Percentiles rank a stretch among this genome's conserved stretches.
Evolutionary conservation across 1,140 invertebrate genomes (phyloP).

Genomic region (Drosophila ercepeae): DNA sequence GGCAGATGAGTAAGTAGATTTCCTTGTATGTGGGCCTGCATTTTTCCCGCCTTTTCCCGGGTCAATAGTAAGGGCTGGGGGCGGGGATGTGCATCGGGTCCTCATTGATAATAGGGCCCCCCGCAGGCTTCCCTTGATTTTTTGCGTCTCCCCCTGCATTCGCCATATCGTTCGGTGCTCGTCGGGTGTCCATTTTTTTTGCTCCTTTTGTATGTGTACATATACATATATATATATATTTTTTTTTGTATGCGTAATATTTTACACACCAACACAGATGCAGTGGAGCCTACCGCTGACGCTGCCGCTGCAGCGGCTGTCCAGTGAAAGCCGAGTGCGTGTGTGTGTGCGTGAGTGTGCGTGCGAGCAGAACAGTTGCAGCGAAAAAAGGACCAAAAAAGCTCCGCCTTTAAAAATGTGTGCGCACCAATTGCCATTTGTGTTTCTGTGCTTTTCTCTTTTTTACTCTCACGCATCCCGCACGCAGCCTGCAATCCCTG

Average conservation of each 20-base stretch:
- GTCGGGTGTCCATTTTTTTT: slow-evolving; percentile 46
- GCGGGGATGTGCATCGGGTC: slow-evolving; percentile 30
- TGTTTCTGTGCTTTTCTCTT: slow-evolving; percentile 78
- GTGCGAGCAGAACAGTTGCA: slow-evolving; percentile 52
- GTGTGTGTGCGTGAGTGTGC: slow-evolving; percentile 45
- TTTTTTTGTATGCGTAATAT: slow-evolving; percentile 71
- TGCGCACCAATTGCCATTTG: slow-evolving; percentile 82
- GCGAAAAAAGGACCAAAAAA: slow-evolving; percentile 83
- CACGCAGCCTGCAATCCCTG: slow-evolving; percentile 58
- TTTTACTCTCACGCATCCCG: slow-evolving; percentile 70
- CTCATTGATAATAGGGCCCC: slow-evolving; percentile 80
- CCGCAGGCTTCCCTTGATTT: slow-evolving; percentile 1
- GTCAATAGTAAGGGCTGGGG: neutral
- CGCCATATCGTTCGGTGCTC: slow-evolving; percentile 43
- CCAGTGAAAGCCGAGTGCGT: slow-evolving; percentile 62
- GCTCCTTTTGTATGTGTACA: slow-evolving; percentile 24
- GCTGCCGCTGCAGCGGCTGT: too few relatives aligned
- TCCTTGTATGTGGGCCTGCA: slow-evolving; percentile 67
- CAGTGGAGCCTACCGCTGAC: slow-evolving; percentile 30
- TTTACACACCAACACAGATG: slow-evolving; percentile 64
- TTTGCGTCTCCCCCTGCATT: slow-evolving; percentile 30
- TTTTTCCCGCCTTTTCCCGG: slow-evolving; percentile 13
- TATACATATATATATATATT: neutral
- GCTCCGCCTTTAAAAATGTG: slow-evolving; percentile 83
- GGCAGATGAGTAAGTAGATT: slow-evolving; percentile 79